Evolutionary conservation across 2,888 invertebrate species (phyloP).

Genomic region (Drosophila siamana): DNA sequence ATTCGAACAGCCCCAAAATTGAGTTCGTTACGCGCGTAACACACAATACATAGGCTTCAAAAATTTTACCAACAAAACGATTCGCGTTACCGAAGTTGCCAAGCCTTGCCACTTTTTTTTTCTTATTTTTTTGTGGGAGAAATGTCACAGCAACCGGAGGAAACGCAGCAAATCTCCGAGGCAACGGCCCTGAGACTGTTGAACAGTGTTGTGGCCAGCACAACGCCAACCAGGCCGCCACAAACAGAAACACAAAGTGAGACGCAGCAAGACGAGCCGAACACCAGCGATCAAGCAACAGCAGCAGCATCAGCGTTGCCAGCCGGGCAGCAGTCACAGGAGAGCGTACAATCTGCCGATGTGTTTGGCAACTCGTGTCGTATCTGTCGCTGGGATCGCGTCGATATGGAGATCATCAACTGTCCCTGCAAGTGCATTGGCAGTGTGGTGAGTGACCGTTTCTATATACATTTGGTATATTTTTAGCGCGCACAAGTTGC

Average conservation of each 20-base stretch:
- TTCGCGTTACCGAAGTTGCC: background rate
- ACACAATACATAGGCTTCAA: slow-evolving; percentile 6
- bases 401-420: slow-evolving; percentile 75
- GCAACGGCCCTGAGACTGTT: slow-evolving; percentile 70
- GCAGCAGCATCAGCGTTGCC: background rate
- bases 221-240: background rate
- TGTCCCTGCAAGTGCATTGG: slow-evolving; percentile 84
- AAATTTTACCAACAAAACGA: slow-evolving; percentile 11
- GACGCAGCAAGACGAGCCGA: background rate
- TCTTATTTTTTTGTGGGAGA: background rate
- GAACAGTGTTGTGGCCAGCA: slow-evolving; percentile 56
- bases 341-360: slow-evolving; percentile 73
- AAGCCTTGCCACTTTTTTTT: slow-evolving; percentile 9
- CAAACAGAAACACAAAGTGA: background rate
- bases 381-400: slow-evolving; percentile 83
- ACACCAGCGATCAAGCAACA: background rate
- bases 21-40: slow-evolving; percentile 40
- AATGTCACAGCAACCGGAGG: slow-evolving; percentile 52
- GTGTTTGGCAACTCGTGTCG: slow-evolving; percentile 82
- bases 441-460: slow-evolving; percentile 77
- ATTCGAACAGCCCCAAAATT: slow-evolving; percentile 56
- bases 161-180: slow-evolving; percentile 57
- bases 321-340: slow-evolving; percentile 31
- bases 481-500: too few species aligned
- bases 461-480: background rate